phyloP scores from a whole-genome alignment of 2,888 invertebrate genomes.

The Helleia helle region DNA sequence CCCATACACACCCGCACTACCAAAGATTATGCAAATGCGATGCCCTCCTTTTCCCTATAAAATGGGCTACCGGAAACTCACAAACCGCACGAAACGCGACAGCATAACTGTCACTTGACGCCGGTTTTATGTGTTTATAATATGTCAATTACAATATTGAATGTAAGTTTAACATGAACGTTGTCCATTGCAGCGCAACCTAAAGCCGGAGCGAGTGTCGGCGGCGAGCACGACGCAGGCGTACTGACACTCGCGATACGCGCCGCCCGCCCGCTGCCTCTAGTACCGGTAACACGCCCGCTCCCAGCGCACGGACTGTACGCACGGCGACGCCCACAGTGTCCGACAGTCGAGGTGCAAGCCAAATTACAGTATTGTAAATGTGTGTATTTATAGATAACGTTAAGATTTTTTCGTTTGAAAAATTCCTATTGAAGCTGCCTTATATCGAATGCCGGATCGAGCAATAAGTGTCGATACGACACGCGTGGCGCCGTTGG shows the following conservation, averaged over 20 bases:
- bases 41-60: too few species aligned
- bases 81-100: too few species aligned
- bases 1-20: too few species aligned
- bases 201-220: slow-evolving; percentile 57
- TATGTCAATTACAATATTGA: too few species aligned
- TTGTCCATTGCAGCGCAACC: slow-evolving; percentile 46
- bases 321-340: slow-evolving; percentile 14
- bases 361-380: slow-evolving; percentile 33
- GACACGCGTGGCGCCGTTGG: slow-evolving; percentile 2
- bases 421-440: slow-evolving; percentile 25
- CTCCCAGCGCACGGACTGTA: slow-evolving; percentile 11
- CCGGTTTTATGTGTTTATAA: too few species aligned
- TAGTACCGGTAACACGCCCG: slow-evolving; percentile 31
- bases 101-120: too few species aligned
- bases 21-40: too few species aligned
- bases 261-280: slow-evolving; percentile 53
- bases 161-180: too few species aligned
- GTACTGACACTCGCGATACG: slow-evolving; percentile 57
- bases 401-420: slow-evolving; percentile 17
- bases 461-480: slow-evolving; percentile 10
- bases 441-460: slow-evolving; percentile 20
- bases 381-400: slow-evolving; percentile 22
- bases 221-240: slow-evolving; percentile 64
- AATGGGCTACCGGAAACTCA: too few species aligned
- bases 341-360: slow-evolving; percentile 27